Conservation (phyloP, 2,113 vertebrate genomes). For the Lethenteron camtschaticum region DNA sequence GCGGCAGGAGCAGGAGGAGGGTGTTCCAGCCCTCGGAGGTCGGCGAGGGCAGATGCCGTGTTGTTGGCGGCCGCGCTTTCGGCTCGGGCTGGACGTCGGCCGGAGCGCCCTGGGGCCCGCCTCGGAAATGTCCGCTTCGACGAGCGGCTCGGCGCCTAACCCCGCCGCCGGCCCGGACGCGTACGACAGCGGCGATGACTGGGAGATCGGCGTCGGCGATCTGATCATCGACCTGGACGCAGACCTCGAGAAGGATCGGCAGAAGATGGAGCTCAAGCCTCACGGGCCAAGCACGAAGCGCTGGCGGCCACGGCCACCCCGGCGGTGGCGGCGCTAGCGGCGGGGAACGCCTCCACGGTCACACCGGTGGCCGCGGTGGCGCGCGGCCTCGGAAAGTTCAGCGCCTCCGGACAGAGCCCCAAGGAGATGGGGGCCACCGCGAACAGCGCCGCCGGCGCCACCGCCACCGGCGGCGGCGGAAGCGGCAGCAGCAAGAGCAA, state of each 20-base stretch:
- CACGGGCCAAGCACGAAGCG: not conserved
- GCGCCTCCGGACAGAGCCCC: constrained; percentile 40
- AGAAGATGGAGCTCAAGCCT: constrained; percentile 70
- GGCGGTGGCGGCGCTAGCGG: no score
- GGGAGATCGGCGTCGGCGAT: constrained; percentile 58
- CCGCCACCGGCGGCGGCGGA: constrained; percentile 67
- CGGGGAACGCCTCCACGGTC: no score
- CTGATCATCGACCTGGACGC: constrained; percentile 74
- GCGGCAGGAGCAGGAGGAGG: not conserved
- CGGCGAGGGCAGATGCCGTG: constrained; percentile 5
- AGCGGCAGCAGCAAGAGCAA: constrained; percentile 69
- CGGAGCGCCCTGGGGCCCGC: not conserved
- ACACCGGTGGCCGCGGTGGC: no score
- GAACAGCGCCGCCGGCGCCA: constrained; percentile 37
- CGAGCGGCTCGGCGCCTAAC: not conserved
- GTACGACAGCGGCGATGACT: constrained; percentile 59
- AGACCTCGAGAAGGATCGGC: constrained; percentile 76
- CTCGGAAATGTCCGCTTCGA: not conserved
- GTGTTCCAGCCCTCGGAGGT: not conserved
- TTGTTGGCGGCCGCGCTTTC: not conserved
- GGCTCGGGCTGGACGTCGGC: constrained; percentile 4
- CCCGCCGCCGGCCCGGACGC: constrained; percentile 38
- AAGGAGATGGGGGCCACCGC: constrained; percentile 77
- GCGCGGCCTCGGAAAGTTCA: no score
- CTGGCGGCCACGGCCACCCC: no score